Conservation (phyloP, 2,113 vertebrate genomes). For the Isurus oxyrinchus region DNA sequence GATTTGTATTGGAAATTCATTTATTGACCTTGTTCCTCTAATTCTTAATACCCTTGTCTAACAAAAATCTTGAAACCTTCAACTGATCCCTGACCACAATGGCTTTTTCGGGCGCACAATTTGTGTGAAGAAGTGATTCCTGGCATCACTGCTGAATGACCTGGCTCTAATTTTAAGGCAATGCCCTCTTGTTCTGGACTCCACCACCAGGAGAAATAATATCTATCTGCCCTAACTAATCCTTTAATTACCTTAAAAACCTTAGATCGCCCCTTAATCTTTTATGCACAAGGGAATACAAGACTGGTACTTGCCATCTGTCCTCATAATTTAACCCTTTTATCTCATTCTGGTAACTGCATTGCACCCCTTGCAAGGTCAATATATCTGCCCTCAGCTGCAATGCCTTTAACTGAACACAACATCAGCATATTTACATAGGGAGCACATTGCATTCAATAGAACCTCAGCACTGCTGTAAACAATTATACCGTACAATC, state of each 20-base stretch:
- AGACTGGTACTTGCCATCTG: not conserved
- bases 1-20: not conserved
- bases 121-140: not conserved
- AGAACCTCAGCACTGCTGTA: not conserved
- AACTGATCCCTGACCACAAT: not conserved
- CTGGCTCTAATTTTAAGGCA: not conserved
- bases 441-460: not conserved
- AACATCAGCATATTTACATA: constrained; percentile 12
- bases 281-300: not conserved
- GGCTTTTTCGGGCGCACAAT: not conserved
- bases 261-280: not conserved
- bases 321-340: not conserved
- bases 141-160: not conserved
- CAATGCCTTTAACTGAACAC: not conserved
- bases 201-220: not conserved
- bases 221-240: not conserved
- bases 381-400: not conserved
- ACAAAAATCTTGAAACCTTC: not conserved
- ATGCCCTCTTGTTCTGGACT: not conserved
- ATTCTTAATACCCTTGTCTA: too few relatives aligned
- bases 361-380: not conserved
- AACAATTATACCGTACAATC: not conserved
- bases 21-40: not conserved
- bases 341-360: not conserved
- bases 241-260: not conserved